Percentiles rank a stretch among this genome's conserved stretches.
Conservation (phyloP, 2,797 vertebrate genomes). For the Mormyrus proboscirostris region DNA sequence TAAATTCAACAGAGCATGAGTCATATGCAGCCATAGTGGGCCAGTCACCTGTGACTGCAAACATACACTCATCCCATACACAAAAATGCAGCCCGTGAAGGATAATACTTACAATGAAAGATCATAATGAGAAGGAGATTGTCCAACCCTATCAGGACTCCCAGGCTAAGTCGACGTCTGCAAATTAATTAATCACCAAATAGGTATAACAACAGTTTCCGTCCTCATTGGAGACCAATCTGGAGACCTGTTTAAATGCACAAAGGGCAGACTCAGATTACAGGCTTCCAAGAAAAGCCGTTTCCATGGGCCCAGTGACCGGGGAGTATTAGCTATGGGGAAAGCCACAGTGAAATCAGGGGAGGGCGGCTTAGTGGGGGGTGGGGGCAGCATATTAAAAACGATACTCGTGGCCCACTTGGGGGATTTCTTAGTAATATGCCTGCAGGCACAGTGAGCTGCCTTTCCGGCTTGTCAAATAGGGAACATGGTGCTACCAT, state of each 20-base stretch:
- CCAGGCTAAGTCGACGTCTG: neutral
- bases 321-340: neutral
- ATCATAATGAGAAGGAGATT: neutral
- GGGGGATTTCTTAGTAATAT: conserved; percentile 6
- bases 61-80: neutral
- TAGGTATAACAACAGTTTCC: neutral
- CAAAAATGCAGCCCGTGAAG: neutral
- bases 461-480: conserved; percentile 1
- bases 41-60: neutral
- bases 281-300: neutral
- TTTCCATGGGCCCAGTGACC: neutral
- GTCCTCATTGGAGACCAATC: neutral
- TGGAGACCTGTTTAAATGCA: neutral
- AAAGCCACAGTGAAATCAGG: neutral
- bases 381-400: conserved; percentile 11
- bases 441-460: conserved; percentile 15
- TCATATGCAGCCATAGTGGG: neutral
- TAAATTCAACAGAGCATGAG: neutral
- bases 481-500: neutral
- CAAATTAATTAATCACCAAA: neutral
- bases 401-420: neutral
- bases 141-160: neutral
- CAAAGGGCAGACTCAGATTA: neutral
- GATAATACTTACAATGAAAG: neutral
- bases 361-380: neutral